A percentile compares a stretch with the other conserved stretches of the same genome.
Evolutionary conservation across 2,113 vertebrate species (phyloP).

Genomic region (Peucedramus taeniatus): DNA sequence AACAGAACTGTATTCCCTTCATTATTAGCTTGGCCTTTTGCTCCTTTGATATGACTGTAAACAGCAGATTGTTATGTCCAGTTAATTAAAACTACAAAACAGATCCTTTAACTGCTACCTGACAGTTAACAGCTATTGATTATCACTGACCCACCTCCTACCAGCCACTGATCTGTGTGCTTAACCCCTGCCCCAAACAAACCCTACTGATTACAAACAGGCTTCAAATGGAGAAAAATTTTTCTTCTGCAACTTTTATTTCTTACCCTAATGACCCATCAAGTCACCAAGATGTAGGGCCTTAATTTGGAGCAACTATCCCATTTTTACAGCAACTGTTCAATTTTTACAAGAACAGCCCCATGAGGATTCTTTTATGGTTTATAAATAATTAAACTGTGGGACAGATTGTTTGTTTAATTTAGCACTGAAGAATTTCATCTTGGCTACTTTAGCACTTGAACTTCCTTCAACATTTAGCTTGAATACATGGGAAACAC

Average conservation of each 20-base stretch:
- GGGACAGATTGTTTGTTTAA: background rate
- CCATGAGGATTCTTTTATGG: background rate
- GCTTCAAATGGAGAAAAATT: background rate
- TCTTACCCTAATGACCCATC: background rate
- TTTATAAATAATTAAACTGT: background rate
- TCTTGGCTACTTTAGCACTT: background rate
- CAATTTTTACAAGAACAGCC: background rate
- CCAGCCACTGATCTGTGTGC: background rate
- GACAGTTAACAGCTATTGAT: background rate
- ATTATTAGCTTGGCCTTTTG: background rate
- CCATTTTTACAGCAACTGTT: background rate
- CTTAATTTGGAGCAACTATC: background rate
- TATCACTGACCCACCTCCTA: background rate
- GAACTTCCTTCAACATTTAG: background rate
- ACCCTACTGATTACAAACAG: background rate
- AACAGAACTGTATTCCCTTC: background rate
- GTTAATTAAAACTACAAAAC: conserved; percentile 31
- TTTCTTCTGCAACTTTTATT: background rate
- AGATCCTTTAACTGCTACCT: background rate
- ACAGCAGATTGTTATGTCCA: background rate
- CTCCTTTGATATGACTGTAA: background rate
- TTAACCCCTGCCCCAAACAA: background rate
- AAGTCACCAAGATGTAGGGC: background rate
- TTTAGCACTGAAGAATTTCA: background rate
- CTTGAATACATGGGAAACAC: background rate